Base-by-base conservation (phyloP, 2,113 vertebrate species). In the Nerophis ophidion region DNA sequence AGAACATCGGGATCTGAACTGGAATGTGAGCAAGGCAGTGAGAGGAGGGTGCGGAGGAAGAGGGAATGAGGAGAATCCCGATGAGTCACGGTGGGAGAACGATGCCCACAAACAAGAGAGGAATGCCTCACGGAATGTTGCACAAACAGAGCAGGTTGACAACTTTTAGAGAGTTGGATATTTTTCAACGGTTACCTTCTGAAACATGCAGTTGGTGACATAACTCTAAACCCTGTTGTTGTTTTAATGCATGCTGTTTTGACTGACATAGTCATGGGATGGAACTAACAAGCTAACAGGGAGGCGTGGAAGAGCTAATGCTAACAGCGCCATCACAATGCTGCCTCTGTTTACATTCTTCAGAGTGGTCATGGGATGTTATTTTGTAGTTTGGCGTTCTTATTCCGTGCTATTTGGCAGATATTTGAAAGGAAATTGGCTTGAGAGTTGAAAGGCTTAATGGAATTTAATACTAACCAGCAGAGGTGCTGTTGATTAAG, bases 261-360 rank as follows among this genome's bases (percentile, higher is more conserved):
- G 75, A 78, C 75, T 82, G 71, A 56, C 0, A 46, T 67, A 76
- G 72, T 82, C 81, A 84, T 53, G 72, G 58, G 82, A 68, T 56
- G 60, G 51, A 73, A 76, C 70, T 86, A 58, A 72, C 57, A 66
- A 69, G 58, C 72, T 83, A 75, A 82, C 76, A 73, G 71, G 60
- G 74, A 75, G 75, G 77, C 36, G 61, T 51, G 61, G 72, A 80
- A 72, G 73, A 47, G 63, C 45, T 70, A 67, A 73, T 63, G 65
- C 38, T 47, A 46, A 61, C 60, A 44, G 57, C 33, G 56, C 33
- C 60, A 40, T 35, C 36, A 75, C 71, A 73, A 70, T 59, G 50
- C 8, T 4, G 9, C 38, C 47, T 59, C 57, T 75, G 75, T 81
- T 68, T 78, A 61, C 61, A 56, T 56, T 16, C 54, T 40, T 15